phyloP scores from a whole-genome alignment of 2,888 invertebrate species.

The Morpho deidamia region DNA sequence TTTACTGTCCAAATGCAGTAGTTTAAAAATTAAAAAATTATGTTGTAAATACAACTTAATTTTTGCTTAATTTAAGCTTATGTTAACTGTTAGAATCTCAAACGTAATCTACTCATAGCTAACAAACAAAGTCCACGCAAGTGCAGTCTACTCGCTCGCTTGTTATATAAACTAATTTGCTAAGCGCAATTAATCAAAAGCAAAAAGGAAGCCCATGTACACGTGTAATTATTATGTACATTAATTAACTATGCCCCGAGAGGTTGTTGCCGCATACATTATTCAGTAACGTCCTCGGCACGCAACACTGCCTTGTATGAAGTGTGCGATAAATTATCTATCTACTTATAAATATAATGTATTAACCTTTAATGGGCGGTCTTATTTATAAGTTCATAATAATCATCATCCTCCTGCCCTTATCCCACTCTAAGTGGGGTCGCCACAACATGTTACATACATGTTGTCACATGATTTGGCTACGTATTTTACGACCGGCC shows the following conservation, averaged over 20 bases:
- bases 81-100: background rate
- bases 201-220: conserved; percentile 74
- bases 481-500: too few relatives aligned
- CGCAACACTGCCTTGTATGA: conserved; percentile 43
- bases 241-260: conserved; percentile 61
- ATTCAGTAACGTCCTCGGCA: conserved; percentile 53
- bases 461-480: too few relatives aligned
- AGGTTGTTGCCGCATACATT: conserved; percentile 57
- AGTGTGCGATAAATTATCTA: conserved; percentile 24
- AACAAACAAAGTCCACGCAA: conserved; percentile 8
- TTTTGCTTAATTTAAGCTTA: too few relatives aligned
- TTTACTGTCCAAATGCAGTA: too few relatives aligned
- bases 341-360: conserved; percentile 5
- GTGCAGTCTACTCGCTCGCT: conserved; percentile 28
- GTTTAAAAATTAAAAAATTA: too few relatives aligned
- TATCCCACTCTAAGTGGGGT: too few relatives aligned
- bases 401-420: too few relatives aligned
- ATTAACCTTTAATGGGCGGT: background rate
- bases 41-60: too few relatives aligned
- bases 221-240: conserved; percentile 76
- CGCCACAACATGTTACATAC: too few relatives aligned
- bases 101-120: conserved; percentile 10
- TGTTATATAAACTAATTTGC: conserved; percentile 60
- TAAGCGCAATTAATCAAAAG: conserved; percentile 69
- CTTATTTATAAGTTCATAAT: background rate